Conservation (phyloP, 2,113 vertebrate genomes). For the Sturnus vulgaris region DNA sequence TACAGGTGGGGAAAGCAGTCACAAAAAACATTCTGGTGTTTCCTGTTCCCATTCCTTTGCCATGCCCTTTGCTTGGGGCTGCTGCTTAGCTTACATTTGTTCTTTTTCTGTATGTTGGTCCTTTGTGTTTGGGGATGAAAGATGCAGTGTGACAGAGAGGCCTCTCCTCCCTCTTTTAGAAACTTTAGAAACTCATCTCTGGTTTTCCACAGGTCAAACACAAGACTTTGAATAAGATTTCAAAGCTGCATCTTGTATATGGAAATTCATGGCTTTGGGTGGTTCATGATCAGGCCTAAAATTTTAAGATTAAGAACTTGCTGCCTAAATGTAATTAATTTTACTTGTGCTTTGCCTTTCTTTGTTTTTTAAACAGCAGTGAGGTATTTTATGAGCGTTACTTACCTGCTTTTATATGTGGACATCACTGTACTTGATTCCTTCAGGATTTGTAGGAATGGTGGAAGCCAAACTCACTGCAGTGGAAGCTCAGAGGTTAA, state of each 20-base stretch:
- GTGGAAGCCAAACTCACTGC: not conserved
- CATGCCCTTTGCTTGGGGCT: not conserved
- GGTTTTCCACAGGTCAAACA: not conserved
- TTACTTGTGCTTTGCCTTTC: not conserved
- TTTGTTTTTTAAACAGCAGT: not conserved
- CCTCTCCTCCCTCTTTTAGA: not conserved
- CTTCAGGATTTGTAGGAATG: not conserved
- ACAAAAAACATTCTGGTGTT: not conserved
- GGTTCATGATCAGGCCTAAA: not conserved
- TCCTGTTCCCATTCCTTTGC: not conserved
- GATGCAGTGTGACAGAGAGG: not conserved
- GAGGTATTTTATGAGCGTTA: not conserved
- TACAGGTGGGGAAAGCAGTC: not conserved
- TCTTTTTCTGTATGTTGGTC: not conserved
- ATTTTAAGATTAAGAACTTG: not conserved
- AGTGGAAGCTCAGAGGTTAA: not conserved
- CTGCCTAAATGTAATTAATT: not conserved
- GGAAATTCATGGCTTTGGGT: not conserved
- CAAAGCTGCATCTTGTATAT: conserved; percentile 7
- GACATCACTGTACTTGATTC: not conserved
- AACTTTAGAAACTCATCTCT: not conserved
- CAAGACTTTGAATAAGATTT: not conserved
- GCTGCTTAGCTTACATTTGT: accelerated
- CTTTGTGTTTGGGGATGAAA: conserved; percentile 25
- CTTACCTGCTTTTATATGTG: not conserved